phyloP scores from a whole-genome alignment of 2,113 vertebrate genomes.

The Indri indri region DNA sequence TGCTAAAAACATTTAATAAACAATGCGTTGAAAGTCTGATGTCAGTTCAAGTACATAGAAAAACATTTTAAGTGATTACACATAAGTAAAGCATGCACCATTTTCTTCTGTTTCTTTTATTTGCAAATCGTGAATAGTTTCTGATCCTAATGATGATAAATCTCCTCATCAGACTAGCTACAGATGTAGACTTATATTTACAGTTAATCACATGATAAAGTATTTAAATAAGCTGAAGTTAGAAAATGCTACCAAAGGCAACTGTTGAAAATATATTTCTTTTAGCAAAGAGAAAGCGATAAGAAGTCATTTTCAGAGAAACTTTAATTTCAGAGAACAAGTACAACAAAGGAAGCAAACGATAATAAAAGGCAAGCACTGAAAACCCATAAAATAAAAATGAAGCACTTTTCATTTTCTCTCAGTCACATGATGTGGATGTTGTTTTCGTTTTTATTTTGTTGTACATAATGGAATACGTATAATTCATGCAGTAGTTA shows the following conservation, averaged over 20 bases:
- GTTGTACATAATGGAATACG: background rate
- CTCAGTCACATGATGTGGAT: background rate
- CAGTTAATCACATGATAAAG: background rate
- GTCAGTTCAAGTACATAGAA: background rate
- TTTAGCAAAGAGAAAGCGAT: background rate
- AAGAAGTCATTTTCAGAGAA: slow-evolving; percentile 27
- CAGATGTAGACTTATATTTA: background rate
- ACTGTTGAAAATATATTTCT: slow-evolving; percentile 18
- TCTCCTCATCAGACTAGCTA: background rate
- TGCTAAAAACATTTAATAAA: slow-evolving; percentile 24
- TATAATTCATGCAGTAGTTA: background rate
- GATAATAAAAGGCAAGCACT: slow-evolving; percentile 14
- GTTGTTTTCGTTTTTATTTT: background rate
- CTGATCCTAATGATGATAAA: background rate
- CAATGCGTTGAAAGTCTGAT: background rate
- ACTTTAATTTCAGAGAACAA: slow-evolving; percentile 35
- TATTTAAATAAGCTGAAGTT: slow-evolving; percentile 22
- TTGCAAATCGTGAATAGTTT: slow-evolving; percentile 28
- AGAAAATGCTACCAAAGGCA: background rate
- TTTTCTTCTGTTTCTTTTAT: slow-evolving; percentile 15
- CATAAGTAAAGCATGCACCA: background rate
- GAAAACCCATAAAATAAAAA: background rate
- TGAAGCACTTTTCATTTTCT: background rate
- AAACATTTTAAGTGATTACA: background rate
- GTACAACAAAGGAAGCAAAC: background rate